phyloP scores from a whole-genome alignment of 2,888 invertebrate species.

The Cabera pusaria region DNA sequence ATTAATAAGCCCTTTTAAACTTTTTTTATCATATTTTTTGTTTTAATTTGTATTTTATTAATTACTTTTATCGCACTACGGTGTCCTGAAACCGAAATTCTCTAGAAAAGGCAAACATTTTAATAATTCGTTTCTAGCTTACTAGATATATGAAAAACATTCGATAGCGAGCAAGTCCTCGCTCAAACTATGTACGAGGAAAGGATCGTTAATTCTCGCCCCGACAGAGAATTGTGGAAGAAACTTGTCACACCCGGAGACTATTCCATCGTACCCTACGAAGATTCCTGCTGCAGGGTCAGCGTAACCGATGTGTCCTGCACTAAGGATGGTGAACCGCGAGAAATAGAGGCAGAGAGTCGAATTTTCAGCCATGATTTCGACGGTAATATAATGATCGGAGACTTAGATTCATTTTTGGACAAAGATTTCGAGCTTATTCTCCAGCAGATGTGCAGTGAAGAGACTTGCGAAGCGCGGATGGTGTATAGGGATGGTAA shows the following conservation, averaged over 20 bases:
- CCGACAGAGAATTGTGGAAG: constrained; percentile 66
- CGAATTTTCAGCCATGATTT: constrained; percentile 59
- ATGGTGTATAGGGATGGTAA: constrained; percentile 58
- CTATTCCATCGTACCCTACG: constrained; percentile 65
- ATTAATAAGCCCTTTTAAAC: too few relatives aligned
- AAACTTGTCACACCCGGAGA: constrained; percentile 64
- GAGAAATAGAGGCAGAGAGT: constrained; percentile 59
- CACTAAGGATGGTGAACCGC: constrained; percentile 45
- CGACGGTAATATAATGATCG: constrained; percentile 74
- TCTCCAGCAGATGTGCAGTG: constrained; percentile 77
- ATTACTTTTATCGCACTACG: too few relatives aligned
- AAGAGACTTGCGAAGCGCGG: constrained; percentile 66
- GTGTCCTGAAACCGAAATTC: too few relatives aligned
- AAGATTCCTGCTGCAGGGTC: constrained; percentile 71
- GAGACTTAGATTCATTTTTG: constrained; percentile 70
- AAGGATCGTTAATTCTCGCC: constrained; percentile 51
- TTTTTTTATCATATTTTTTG: too few relatives aligned
- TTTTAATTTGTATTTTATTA: too few relatives aligned
- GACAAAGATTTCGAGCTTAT: constrained; percentile 81
- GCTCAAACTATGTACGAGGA: constrained; percentile 50
- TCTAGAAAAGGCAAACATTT: too few relatives aligned
- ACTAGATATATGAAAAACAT: too few relatives aligned
- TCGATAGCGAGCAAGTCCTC: too few relatives aligned
- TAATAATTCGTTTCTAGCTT: too few relatives aligned
- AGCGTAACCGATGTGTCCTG: constrained; percentile 55